Evolutionary conservation across 2,113 vertebrate species (phyloP).

Genomic region (Thalassarche chlororhynchos): DNA sequence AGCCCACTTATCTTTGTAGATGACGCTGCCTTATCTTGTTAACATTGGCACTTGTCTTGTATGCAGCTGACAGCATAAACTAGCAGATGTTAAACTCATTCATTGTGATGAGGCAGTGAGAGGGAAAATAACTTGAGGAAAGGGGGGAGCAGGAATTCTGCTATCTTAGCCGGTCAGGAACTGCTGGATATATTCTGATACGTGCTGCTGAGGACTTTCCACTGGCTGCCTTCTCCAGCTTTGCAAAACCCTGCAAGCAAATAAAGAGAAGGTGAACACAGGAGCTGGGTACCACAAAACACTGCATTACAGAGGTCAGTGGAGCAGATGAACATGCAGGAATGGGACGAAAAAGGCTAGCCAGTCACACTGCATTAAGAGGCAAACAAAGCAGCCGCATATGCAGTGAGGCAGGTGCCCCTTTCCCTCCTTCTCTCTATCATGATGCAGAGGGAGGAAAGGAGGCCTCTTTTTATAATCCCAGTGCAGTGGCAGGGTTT

Average conservation of each 20-base stretch:
- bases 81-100: background rate
- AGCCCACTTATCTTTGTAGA: background rate
- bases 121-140: background rate
- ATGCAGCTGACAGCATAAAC: background rate
- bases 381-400: background rate
- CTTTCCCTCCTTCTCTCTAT: background rate
- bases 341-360: background rate
- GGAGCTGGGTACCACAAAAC: background rate
- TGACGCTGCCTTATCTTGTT: background rate
- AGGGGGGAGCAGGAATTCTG: background rate
- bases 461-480: background rate
- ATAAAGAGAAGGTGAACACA: background rate
- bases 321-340: background rate
- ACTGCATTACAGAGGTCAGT: background rate
- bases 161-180: background rate
- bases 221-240: background rate
- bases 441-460: background rate
- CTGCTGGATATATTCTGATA: background rate
- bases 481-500: background rate
- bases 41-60: background rate
- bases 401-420: background rate
- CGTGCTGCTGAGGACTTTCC: background rate
- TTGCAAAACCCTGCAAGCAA: conserved; percentile 3
- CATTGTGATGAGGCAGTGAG: background rate
- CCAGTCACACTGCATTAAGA: background rate